These are phyloP conservation scores for Drosophila lacteicornis DNA, from an alignment of 1,140 invertebrate genomes.

Conservation along the genomic window DNA sequence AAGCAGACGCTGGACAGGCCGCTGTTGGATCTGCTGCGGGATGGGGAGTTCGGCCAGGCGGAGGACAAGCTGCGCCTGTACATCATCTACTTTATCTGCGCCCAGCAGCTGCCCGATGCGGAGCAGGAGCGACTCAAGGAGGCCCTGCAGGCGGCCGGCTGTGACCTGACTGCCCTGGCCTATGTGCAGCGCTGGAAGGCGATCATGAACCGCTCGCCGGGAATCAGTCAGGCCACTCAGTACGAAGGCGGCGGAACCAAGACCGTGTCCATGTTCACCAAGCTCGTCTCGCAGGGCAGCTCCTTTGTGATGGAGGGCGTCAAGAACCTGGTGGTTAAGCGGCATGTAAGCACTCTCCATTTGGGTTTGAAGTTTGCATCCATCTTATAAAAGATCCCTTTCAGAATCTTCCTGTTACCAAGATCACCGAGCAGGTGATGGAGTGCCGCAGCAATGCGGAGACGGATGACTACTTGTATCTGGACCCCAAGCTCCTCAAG, in stretches of 20 bases:
- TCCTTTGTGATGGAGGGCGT: conserved; percentile 99
- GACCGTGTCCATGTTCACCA: conserved; percentile 99
- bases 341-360: conserved; percentile 90
- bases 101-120: conserved; percentile 90
- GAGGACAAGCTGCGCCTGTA: conserved; percentile 98
- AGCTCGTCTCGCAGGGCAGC: conserved; percentile 97
- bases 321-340: conserved; percentile 99
- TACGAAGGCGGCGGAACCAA: conserved; percentile 98
- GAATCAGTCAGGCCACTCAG: conserved; percentile 87
- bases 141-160: conserved; percentile 92
- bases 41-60: conserved; percentile 93
- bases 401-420: conserved; percentile 95
- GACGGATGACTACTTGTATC: conserved; percentile 94
- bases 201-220: conserved; percentile 75
- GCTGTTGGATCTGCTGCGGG: conserved; percentile 92
- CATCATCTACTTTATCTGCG: conserved; percentile 97
- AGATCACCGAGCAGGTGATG: conserved; percentile 96
- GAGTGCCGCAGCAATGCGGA: conserved; percentile 92
- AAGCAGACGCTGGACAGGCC: conserved; percentile 91
- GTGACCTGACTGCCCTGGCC: conserved; percentile 92
- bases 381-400: conserved; percentile 31
- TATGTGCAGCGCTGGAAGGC: conserved; percentile 96
- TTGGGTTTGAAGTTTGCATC: background rate
- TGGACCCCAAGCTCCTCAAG: conserved; percentile 96
- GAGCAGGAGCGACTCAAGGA: conserved; percentile 94